phyloP scores from a whole-genome alignment of 2,113 vertebrate genomes.

The Sylvia atricapilla region DNA sequence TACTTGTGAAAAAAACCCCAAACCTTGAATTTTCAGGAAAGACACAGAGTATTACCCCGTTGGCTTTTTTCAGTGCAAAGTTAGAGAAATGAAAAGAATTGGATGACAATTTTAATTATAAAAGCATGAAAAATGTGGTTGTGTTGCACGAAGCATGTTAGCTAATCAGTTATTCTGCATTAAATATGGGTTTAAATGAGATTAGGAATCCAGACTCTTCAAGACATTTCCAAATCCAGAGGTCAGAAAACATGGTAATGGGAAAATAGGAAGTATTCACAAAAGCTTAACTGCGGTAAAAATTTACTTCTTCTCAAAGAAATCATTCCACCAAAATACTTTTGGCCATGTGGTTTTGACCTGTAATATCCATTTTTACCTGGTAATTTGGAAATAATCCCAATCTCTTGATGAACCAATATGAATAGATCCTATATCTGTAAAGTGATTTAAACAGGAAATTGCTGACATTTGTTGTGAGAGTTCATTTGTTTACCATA shows the following conservation, averaged over 20 bases:
- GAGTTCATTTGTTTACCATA: not conserved
- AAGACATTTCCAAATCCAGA: conserved; percentile 48
- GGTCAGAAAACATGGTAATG: conserved; percentile 37
- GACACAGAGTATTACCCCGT: not conserved
- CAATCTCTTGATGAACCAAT: not conserved
- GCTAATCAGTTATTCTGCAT: conserved; percentile 47
- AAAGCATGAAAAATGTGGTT: not conserved
- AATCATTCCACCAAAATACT: not conserved
- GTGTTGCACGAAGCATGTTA: conserved; percentile 13
- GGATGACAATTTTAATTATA: conserved; percentile 1
- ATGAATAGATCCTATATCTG: not conserved
- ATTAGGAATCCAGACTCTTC: conserved; percentile 42
- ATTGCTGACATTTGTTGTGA: not conserved
- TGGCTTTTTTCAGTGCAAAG: not conserved
- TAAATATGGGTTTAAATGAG: conserved; percentile 48
- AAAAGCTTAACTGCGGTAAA: conserved; percentile 13
- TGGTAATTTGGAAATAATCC: not conserved
- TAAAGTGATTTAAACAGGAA: not conserved
- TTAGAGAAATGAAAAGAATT: not conserved
- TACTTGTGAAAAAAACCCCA: not conserved
- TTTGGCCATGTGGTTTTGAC: not conserved
- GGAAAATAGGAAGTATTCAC: conserved; percentile 47
- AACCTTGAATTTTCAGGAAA: not conserved
- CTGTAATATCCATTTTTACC: conserved; percentile 28
- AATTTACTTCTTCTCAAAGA: conserved; percentile 25